phyloP scores from a whole-genome alignment of 2,797 vertebrate genomes.

The Micropoecilia bifurca region DNA sequence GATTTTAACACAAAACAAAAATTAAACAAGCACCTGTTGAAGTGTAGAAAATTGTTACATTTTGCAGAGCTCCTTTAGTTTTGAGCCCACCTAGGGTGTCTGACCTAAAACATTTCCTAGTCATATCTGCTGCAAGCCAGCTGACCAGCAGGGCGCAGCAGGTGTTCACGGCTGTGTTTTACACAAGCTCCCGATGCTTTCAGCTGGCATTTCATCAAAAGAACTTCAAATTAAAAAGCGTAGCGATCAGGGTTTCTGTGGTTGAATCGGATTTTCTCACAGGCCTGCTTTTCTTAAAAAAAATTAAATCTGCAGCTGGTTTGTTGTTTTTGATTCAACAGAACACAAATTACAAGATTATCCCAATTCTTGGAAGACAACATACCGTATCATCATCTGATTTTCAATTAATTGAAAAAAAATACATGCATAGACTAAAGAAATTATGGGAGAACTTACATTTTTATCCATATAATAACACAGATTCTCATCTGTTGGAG shows the following conservation, averaged over 20 bases:
- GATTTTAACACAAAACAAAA: neutral
- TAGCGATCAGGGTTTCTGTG: neutral
- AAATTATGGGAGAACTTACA: neutral
- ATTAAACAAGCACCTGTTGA: neutral
- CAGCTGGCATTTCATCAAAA: too few species aligned
- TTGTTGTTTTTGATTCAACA: neutral
- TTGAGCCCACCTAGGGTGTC: neutral
- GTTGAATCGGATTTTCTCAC: neutral
- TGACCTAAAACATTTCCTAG: neutral
- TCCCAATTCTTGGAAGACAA: neutral
- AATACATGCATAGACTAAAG: neutral
- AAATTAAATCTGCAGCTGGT: neutral
- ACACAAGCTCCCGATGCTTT: neutral
- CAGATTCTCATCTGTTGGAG: neutral
- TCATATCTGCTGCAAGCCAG: neutral
- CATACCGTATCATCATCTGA: neutral
- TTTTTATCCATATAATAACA: neutral
- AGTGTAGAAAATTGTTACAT: neutral
- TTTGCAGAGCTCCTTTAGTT: neutral
- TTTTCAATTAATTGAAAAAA: neutral
- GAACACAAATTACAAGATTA: neutral
- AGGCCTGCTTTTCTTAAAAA: neutral
- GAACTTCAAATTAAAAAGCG: neutral
- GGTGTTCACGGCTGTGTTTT: neutral
- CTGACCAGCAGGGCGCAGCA: neutral